A percentile compares a stretch with the other conserved stretches of the same genome.
phyloP scores from a whole-genome alignment of 2,888 invertebrate genomes.

The Sacculina carcini region DNA sequence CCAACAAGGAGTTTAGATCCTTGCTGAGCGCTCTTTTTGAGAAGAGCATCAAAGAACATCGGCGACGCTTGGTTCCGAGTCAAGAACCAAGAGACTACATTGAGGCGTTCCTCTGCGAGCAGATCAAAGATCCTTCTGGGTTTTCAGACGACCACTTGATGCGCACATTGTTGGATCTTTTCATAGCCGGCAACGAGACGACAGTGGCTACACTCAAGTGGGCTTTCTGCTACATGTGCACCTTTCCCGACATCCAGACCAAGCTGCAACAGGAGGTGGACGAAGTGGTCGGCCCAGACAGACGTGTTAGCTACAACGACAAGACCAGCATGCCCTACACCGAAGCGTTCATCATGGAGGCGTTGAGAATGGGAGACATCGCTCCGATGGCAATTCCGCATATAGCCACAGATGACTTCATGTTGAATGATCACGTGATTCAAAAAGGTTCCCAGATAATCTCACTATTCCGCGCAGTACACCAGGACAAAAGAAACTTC shows the following conservation, averaged over 20 bases:
- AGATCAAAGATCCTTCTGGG: conserved; percentile 5
- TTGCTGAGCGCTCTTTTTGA: neutral
- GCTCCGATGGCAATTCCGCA: conserved; percentile 7
- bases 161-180: neutral
- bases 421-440: conserved; percentile 5
- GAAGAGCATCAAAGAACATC: neutral
- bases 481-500: conserved; percentile 6
- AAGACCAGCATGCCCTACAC: neutral
- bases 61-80: neutral
- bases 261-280: conserved; percentile 4
- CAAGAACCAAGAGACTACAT: conserved; percentile 9
- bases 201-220: conserved; percentile 5
- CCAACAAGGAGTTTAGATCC: neutral
- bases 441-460: conserved; percentile 9
- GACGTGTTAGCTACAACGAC: neutral
- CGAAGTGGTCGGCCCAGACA: neutral
- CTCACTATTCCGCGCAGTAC: conserved; percentile 8
- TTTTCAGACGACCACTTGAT: neutral
- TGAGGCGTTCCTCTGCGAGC: conserved; percentile 12
- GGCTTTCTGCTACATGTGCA: conserved; percentile 6
- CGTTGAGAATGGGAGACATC: conserved; percentile 3
- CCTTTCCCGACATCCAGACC: neutral
- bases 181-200: conserved; percentile 6
- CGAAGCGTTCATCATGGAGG: conserved; percentile 4
- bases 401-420: conserved; percentile 4